These are phyloP conservation scores for Amblyraja radiata DNA, from an alignment of 2,797 vertebrate genomes.

Conservation along the genomic window DNA sequence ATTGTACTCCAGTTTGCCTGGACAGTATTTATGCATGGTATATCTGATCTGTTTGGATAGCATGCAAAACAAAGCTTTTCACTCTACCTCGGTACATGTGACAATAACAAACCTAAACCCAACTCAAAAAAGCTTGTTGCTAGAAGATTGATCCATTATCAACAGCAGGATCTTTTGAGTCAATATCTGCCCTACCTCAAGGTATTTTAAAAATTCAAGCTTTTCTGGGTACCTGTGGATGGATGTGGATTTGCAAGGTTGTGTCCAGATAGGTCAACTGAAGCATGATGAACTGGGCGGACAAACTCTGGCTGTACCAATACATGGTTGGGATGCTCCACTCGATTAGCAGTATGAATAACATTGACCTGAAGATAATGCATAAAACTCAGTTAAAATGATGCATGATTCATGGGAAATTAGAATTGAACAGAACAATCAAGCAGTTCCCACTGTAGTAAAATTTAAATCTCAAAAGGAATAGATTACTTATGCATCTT, in stretches of 20 bases:
- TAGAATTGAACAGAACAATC: neutral
- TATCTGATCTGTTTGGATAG: no score
- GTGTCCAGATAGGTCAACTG: constrained; percentile 90
- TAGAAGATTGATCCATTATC: neutral
- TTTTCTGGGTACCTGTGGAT: constrained; percentile 70
- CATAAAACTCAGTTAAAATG: neutral
- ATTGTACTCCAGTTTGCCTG: no score
- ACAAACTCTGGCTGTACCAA: constrained; percentile 89
- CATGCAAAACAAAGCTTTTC: no score
- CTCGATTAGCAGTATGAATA: constrained; percentile 83
- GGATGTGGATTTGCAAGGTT: constrained; percentile 86
- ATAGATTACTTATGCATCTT: no score
- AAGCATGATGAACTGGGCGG: constrained; percentile 82
- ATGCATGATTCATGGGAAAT: neutral
- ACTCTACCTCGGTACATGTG: no score
- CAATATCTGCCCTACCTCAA: neutral
- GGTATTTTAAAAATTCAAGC: neutral
- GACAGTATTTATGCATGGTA: no score
- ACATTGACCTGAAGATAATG: constrained; percentile 75
- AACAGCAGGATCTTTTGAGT: neutral
- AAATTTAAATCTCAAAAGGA: neutral
- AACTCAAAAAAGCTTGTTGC: neutral
- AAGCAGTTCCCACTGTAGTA: neutral
- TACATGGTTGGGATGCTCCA: constrained; percentile 83
- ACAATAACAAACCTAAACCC: no score